A percentile compares a stretch with the other conserved stretches of the same genome.
Conservation (phyloP, 2,797 vertebrate species). For the Dallia pectoralis region DNA sequence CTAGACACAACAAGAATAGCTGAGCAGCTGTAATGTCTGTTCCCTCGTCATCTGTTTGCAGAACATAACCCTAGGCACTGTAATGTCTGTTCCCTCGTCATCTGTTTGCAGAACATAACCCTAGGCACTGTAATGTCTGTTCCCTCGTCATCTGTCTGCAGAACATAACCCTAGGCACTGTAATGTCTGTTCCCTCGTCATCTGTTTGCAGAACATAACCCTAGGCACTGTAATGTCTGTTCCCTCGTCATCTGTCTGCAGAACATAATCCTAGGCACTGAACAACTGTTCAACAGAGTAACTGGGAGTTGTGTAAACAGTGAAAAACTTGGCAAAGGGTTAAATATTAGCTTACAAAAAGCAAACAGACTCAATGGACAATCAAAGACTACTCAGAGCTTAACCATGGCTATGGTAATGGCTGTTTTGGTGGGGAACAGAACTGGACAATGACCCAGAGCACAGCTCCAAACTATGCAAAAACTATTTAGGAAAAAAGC, state of each 20-base stretch:
- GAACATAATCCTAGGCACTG: conserved; percentile 52
- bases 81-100: neutral
- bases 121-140: no score
- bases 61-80: conserved; percentile 52
- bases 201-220: neutral
- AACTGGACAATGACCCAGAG: no score
- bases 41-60: conserved; percentile 70
- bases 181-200: conserved; percentile 88
- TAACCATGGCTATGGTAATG: neutral
- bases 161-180: no score
- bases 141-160: conserved; percentile 57
- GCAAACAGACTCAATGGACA: neutral
- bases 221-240: conserved; percentile 91
- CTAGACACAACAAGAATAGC: neutral
- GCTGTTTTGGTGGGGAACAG: neutral
- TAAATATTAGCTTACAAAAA: neutral
- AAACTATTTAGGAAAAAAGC: no score
- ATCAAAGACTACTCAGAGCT: neutral
- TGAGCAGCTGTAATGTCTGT: conserved; percentile 86
- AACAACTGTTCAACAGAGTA: neutral
- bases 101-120: no score
- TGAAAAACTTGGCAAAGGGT: neutral
- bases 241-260: conserved; percentile 70
- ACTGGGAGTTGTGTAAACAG: neutral
- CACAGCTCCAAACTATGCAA: no score